Percentiles rank a stretch among this genome's conserved stretches.
Conservation (phyloP, 1,140 invertebrate genomes). For the Ganaspis sp. region DNA sequence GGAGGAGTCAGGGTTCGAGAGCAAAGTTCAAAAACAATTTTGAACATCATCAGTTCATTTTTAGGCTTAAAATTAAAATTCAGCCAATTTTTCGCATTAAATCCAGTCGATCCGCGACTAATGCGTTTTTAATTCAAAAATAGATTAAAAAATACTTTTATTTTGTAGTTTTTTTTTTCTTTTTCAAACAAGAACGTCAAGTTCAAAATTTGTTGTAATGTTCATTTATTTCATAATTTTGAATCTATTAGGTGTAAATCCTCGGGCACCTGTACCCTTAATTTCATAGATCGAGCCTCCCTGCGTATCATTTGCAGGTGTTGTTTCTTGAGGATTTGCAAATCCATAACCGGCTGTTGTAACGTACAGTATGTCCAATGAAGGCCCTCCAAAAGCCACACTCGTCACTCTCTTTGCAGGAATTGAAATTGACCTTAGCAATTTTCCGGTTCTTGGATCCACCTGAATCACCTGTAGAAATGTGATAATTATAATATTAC, state of each 20-base stretch:
- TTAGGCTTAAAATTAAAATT: no score
- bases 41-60: no score
- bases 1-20: no score
- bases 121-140: no score
- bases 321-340: slow-evolving; percentile 74
- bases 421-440: slow-evolving; percentile 79
- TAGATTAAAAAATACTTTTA: no score
- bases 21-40: no score
- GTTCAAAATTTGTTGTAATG: neutral
- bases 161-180: neutral
- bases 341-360: slow-evolving; percentile 73
- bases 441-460: slow-evolving; percentile 75
- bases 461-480: slow-evolving; percentile 76
- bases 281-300: slow-evolving; percentile 86
- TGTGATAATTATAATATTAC: slow-evolving; percentile 41
- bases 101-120: no score
- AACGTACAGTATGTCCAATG: slow-evolving; percentile 76
- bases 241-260: slow-evolving; percentile 57
- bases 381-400: slow-evolving; percentile 79
- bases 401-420: slow-evolving; percentile 81
- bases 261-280: slow-evolving; percentile 80
- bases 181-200: neutral
- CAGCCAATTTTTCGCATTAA: no score
- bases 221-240: slow-evolving; percentile 53
- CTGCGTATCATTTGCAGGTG: slow-evolving; percentile 75